Base-by-base conservation (phyloP, 2,797 vertebrate species). In the Eremophila alpestris region DNA sequence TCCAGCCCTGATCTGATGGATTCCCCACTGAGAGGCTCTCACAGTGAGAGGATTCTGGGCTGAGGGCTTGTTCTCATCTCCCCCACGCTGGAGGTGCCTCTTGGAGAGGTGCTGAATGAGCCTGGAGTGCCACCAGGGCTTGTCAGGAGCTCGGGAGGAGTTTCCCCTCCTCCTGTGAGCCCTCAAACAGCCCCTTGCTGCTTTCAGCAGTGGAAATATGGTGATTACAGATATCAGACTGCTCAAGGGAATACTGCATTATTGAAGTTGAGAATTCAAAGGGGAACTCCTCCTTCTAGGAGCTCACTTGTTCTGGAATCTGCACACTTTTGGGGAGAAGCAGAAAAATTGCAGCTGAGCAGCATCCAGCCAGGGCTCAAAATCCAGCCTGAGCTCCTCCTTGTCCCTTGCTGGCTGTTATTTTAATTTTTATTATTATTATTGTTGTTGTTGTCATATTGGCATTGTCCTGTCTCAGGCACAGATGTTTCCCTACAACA, bases 41-140 rank as follows among this genome's bases (percentile, higher is more conserved):
- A 36, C 36, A 92, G 82, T 4, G 81, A 87, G 87, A 85, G 82
- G 75, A 75, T 49, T 86, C 90, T 69, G 82, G 83, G 70, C 27
- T 87, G 85, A 80, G 86, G 77, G 87, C 15, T 90, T 68, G 76
- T 75, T 90, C 87, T 83, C 36, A 0, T 78, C 88, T 85, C 67
- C 76, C 62, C 79, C 75, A 15, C 4, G 16, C 5, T 30, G 43
- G 71, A 89, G 88, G 73, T 55, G 40, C 70, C 77, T 63, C 68
- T 88, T 69, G 76, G 77, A 88, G 90, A 71, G 81, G 63, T 54
- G 49, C n/a, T 52, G 22, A 45, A 73, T 13, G 82, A 93, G 76
- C 81, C 59, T 84, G 94, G 73, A 88, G 71, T 5, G 45, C 0
- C 2, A 26, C 80, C n/a, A 64, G 71, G 17, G 73, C 21, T 74